Evolutionary conservation across 2,113 vertebrate species (phyloP), one percentile per base, ranked within the genome.

Genomic region (Hippocampus mohnikei): DNA sequence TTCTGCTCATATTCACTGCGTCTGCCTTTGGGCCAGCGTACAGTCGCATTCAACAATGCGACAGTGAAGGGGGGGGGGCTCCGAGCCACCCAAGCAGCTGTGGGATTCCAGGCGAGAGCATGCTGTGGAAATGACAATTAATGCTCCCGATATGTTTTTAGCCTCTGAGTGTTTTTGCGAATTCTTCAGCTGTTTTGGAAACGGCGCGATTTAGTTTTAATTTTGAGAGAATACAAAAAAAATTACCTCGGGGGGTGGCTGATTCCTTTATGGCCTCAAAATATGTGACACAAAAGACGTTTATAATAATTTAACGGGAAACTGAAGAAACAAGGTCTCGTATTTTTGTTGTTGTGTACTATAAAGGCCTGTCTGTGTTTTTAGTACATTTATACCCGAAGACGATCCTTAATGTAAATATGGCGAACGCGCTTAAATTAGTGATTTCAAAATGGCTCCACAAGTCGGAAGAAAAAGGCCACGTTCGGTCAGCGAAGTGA

Each of bases 1-100:
- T 84, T 88, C 81, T 64, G 81, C 78, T 88, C 78, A 73, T 83
- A 81, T 83, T 81, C 77, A 67, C 74, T 69, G 78, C 73, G 83
- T 80, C 79, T 77, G 82, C 72, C 75, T 85, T 80, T 84, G 85
- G 84, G 74, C 74, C 75, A 72, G 76, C 61, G 70, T 75, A 67
- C 78, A 59, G 75, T 71, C 67, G 55, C 81, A 72, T 70, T 76
- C 56, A 82, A 76, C 83, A 75, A 63, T 41, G 64, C 64, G 77
- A 81, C 76, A 71, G 76, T 20, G 56, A 37, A 37, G 6, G 33
- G 33, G 27, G 27, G 63, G 16, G 79, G 76, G 63, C 79, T 79
- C 73, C 1, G 55, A 79, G 64, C 70, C 71, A 42, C 59, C 21
- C 66, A 44, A 69, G 74, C 77, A 79, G 83, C 81, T 78, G 77